Percentiles rank a stretch among this genome's conserved stretches.
Conservation (phyloP, 2,113 vertebrate species). For the Prolemur simus region DNA sequence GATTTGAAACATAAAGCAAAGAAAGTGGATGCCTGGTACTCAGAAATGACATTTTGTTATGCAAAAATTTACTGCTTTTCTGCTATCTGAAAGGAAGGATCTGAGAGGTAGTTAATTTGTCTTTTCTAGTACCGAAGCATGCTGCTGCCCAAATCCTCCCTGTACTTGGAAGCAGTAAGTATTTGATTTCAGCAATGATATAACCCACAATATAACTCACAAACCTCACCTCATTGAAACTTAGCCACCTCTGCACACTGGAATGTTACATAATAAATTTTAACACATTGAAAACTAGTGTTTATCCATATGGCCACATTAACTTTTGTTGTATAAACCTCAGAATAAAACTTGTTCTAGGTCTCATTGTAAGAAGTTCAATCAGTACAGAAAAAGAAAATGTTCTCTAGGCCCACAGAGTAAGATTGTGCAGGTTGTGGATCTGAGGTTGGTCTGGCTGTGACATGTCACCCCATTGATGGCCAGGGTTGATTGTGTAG, state of each 20-base stretch:
- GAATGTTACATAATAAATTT: neutral
- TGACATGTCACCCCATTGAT: no score
- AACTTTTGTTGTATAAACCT: neutral
- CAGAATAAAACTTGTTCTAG: neutral
- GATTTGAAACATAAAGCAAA: neutral
- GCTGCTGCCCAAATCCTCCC: neutral
- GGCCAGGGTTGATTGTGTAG: no score
- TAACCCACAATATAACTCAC: neutral
- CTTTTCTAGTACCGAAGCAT: neutral
- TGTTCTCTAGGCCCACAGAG: neutral
- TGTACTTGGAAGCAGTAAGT: neutral
- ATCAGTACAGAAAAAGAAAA: neutral
- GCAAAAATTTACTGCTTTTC: neutral
- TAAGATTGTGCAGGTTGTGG: neutral
- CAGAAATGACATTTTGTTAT: conserved; percentile 4
- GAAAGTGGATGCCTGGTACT: neutral
- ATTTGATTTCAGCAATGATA: neutral
- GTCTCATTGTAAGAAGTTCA: neutral
- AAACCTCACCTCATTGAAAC: neutral
- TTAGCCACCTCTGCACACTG: neutral
- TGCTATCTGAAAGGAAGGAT: neutral
- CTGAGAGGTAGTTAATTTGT: neutral
- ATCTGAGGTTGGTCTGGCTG: no score
- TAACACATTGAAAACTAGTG: neutral
- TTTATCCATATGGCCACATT: neutral